Percentiles rank a stretch among this genome's conserved stretches.
phyloP scores from a whole-genome alignment of 2,888 invertebrate genomes.

The Drosophila villosipedis region DNA sequence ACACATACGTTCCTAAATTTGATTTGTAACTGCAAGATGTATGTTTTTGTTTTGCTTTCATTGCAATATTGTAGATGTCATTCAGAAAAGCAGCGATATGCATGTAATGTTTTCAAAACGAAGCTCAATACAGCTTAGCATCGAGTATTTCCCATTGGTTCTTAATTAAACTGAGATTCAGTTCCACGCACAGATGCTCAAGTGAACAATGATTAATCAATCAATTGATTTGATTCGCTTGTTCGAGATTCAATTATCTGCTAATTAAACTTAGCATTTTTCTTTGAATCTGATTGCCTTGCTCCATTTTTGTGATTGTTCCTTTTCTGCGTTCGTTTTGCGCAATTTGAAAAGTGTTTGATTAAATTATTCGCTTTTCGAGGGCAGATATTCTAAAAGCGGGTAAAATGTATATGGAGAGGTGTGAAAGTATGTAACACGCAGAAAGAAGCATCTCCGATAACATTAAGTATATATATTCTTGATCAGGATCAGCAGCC shows the following conservation, averaged over 20 bases:
- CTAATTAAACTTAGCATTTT: constrained; percentile 52
- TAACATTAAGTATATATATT: too few species aligned
- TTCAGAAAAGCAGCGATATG: not conserved
- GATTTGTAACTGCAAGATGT: not conserved
- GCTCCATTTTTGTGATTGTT: constrained; percentile 31
- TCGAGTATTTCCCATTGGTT: constrained; percentile 8
- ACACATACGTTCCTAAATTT: constrained; percentile 1
- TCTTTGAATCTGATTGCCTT: constrained; percentile 43
- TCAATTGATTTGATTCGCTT: constrained; percentile 41
- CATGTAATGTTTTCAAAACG: constrained; percentile 5
- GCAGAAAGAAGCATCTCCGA: not conserved
- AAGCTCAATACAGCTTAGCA: not conserved
- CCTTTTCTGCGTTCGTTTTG: not conserved
- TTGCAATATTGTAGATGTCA: not conserved
- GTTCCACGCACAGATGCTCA: constrained; percentile 15
- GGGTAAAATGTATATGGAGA: not conserved
- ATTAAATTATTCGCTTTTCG: constrained; percentile 63
- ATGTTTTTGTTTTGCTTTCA: constrained; percentile 15
- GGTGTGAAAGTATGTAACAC: not conserved
- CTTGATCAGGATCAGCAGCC: not conserved
- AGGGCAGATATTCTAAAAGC: constrained; percentile 22
- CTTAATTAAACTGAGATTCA: constrained; percentile 57
- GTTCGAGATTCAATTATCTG: constrained; percentile 48
- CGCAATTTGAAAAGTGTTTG: constrained; percentile 60
- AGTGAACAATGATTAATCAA: constrained; percentile 38